Percentiles rank a stretch among this genome's conserved stretches.
Conservation (phyloP, 1,140 invertebrate genomes). For the Chrysoperla carnea region DNA sequence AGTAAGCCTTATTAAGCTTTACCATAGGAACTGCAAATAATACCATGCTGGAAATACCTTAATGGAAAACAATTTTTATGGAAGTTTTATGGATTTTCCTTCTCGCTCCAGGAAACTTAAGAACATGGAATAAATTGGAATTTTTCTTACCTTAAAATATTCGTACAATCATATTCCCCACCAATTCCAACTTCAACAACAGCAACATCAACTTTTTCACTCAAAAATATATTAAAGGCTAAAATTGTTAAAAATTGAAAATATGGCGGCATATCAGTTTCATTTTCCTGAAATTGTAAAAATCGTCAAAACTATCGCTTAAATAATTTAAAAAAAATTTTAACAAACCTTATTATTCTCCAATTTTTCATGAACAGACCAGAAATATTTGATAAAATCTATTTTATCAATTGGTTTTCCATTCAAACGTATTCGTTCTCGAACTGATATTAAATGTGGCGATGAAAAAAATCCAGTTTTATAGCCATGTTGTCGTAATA, state of each 20-base stretch:
- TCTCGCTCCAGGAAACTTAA: too few relatives aligned
- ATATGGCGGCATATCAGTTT: constrained; percentile 75
- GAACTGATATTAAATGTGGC: constrained; percentile 80
- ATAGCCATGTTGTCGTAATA: constrained; percentile 68
- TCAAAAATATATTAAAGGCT: constrained; percentile 76
- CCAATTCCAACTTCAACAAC: constrained; percentile 97
- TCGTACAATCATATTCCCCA: constrained; percentile 87
- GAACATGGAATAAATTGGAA: too few relatives aligned
- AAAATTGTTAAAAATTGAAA: constrained; percentile 90
- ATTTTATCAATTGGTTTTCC: constrained; percentile 56
- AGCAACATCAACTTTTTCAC: constrained; percentile 79
- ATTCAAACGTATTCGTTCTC: constrained; percentile 85
- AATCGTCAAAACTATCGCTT: constrained; percentile 7
- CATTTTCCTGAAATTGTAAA: constrained; percentile 26
- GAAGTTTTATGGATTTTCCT: too few relatives aligned
- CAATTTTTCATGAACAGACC: constrained; percentile 55
- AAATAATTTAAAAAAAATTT: too few relatives aligned
- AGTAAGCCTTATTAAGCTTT: too few relatives aligned
- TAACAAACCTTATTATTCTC: constrained; percentile 22
- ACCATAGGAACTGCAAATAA: too few relatives aligned
- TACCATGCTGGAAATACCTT: too few relatives aligned
- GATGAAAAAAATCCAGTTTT: constrained; percentile 93
- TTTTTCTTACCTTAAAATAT: constrained; percentile 64
- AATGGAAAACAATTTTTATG: too few relatives aligned
- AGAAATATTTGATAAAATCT: constrained; percentile 69